Evolutionary conservation across 2,797 vertebrate species (phyloP).

Genomic region (Euthynnus affinis): DNA sequence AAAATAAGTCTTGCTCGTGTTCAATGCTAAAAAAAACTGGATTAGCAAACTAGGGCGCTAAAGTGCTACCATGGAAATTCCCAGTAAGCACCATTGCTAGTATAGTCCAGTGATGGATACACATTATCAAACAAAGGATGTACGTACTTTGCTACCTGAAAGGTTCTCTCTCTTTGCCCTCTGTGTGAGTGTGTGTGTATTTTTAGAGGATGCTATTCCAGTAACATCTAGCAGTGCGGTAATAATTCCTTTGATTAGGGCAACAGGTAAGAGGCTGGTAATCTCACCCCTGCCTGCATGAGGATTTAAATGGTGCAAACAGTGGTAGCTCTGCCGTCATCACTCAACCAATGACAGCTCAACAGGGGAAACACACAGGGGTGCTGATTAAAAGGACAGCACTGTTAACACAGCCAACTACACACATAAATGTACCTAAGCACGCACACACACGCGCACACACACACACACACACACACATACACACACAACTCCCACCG

Average conservation of each 20-base stretch:
- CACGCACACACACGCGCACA: slow-evolving; percentile 2
- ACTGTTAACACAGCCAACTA: slow-evolving; percentile 45
- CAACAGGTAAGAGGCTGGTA: slow-evolving; percentile 78
- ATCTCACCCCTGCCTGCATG: slow-evolving; percentile 71
- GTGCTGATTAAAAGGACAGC: slow-evolving; percentile 75
- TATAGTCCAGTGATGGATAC: slow-evolving; percentile 3
- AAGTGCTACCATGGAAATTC: slow-evolving; percentile 43
- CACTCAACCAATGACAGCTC: slow-evolving; percentile 66
- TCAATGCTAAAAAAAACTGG: not conserved
- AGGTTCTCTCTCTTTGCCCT: not conserved
- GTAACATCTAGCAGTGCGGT: slow-evolving; percentile 68
- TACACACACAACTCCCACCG: slow-evolving; percentile 39
- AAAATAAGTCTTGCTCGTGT: not conserved
- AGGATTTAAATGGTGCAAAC: slow-evolving; percentile 66
- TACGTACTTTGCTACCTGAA: slow-evolving; percentile 28
- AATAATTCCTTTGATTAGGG: slow-evolving; percentile 81
- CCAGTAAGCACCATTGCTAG: not conserved
- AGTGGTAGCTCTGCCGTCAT: slow-evolving; percentile 58
- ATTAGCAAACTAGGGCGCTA: not conserved
- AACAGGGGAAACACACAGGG: slow-evolving; percentile 64
- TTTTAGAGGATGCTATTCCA: slow-evolving; percentile 75
- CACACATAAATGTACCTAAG: not conserved
- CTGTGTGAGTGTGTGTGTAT: slow-evolving; percentile 46
- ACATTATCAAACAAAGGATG: slow-evolving; percentile 38
- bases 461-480: slow-evolving; percentile 14